Base-by-base conservation (phyloP, 92 coral and sea anemone species). In the Zoanthus gigantus region DNA sequence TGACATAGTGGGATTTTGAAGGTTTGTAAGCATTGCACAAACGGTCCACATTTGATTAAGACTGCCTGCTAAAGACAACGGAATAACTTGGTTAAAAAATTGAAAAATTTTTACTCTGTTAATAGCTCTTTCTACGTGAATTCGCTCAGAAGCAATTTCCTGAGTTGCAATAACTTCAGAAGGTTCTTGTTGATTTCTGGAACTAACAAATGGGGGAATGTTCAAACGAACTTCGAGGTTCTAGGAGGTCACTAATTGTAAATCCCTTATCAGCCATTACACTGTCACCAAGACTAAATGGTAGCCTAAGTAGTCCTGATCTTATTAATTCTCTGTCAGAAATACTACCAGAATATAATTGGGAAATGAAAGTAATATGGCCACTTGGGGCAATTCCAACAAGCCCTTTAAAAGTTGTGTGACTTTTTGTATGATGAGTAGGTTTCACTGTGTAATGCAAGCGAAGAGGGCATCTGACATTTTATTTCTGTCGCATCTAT, bases 321-420 rank as follows among this genome's bases (percentile, higher is more conserved):
- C 89, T 76, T 45, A 58, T 71, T 8, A 58, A 58, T 58, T 58
- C 65, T 14, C 65, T 28, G 71, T 77, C 74, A 65, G 84, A 85
- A 76, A 77, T 86, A 60, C 90, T 79, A 6, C 90, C 90, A 78
- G 72, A 45, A 90, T 86, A 90, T 17, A 90, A 73, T 54, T 79
- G 90, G n/a, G 90, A 90, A 46, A 86, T 65, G 63, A 79, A 90
- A 30, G 87, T 86, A 45, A 86, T 72, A 34, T 78, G 90, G 77
- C 90, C 93, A 72, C 87, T 86, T 17, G 93, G 90, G 90, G 69
- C 90, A 72, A 90, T 90, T 16, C 93, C 93, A 86, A 90, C 60
- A n/a, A 88, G 81, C 11, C 89, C 89, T 34, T 88, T 91, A 65
- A 83, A 83, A 9, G 91, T 91, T 44, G 91, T 78, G 61, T 88